Conservation (phyloP, 2,888 invertebrate species). For the Anorthoa munda region DNA sequence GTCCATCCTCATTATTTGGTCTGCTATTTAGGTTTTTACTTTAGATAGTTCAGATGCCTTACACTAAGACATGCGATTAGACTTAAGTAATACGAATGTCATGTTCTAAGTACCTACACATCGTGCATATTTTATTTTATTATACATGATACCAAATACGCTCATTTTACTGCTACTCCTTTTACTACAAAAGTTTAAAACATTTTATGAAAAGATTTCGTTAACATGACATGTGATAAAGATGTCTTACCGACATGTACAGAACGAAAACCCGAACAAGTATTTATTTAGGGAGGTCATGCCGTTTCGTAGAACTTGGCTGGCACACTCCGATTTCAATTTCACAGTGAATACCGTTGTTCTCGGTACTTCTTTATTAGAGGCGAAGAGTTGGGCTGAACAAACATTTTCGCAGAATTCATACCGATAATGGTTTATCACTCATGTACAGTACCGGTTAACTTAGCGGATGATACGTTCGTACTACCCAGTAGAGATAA, state of each 20-base stretch:
- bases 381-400: conserved; percentile 69
- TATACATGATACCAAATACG: neutral
- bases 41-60: neutral
- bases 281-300: conserved; percentile 74
- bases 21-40: neutral
- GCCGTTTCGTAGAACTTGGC: conserved; percentile 74
- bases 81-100: no score
- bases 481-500: conserved; percentile 45
- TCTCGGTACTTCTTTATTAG: conserved; percentile 80
- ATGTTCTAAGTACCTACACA: neutral
- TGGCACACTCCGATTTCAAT: conserved; percentile 79
- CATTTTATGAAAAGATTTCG: conserved; percentile 9
- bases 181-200: neutral
- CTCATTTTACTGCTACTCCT: neutral
- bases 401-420: conserved; percentile 77
- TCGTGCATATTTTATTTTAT: neutral
- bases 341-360: conserved; percentile 80
- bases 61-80: neutral
- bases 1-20: no score
- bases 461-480: conserved; percentile 41
- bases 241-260: conserved; percentile 6
- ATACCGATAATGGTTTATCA: conserved; percentile 68
- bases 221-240: conserved; percentile 11
- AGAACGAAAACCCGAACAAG: conserved; percentile 50
- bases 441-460: conserved; percentile 44